A percentile compares a stretch with the other conserved stretches of the same genome.
Conservation (phyloP, 2,888 invertebrate genomes). For the Girardia tigrina region DNA sequence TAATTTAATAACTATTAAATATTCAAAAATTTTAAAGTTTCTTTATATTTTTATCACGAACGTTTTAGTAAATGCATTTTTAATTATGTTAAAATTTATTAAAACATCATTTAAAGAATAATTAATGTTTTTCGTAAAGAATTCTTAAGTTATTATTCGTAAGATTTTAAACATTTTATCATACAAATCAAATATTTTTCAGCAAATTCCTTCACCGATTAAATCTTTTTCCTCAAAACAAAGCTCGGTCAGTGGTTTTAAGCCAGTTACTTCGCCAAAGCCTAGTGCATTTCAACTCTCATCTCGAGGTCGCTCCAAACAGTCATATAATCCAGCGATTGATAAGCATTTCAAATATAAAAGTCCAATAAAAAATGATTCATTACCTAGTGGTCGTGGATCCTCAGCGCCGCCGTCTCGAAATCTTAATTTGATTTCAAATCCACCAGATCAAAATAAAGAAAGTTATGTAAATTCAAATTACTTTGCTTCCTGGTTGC, state of each 20-base stretch:
- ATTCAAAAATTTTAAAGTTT: too few species aligned
- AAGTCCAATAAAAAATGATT: background rate
- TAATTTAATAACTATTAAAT: too few species aligned
- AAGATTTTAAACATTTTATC: too few species aligned
- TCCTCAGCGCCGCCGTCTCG: background rate
- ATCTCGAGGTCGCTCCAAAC: background rate
- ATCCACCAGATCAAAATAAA: background rate
- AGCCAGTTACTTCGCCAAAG: background rate
- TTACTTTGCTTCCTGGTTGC: background rate
- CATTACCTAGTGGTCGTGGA: background rate
- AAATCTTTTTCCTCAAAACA: background rate
- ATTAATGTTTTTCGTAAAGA: too few species aligned
- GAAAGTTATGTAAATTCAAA: background rate
- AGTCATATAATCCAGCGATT: background rate
- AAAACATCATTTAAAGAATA: too few species aligned
- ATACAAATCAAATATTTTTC: background rate
- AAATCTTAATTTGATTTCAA: too few species aligned
- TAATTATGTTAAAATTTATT: too few species aligned
- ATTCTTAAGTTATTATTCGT: too few species aligned
- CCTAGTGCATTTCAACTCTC: background rate
- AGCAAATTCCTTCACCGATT: background rate
- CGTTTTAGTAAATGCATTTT: too few species aligned
- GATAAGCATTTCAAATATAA: constrained; percentile 9
- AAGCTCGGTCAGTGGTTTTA: background rate
- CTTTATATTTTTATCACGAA: too few species aligned